Base-by-base conservation (phyloP, 1,140 invertebrate genomes). In the Piezodorus guildinii region DNA sequence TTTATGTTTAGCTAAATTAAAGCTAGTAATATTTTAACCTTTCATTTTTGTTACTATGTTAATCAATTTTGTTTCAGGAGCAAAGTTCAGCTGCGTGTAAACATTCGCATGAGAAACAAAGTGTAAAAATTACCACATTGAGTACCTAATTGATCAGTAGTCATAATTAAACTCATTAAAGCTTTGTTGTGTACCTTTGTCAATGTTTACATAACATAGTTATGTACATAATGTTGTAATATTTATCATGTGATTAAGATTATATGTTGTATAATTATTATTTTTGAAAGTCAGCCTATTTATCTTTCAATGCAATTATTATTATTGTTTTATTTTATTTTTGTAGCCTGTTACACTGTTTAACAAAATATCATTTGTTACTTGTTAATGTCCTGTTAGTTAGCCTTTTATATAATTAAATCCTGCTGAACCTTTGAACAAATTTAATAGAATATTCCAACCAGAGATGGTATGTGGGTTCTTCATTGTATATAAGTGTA, bases 21-120 rank as follows among this genome's bases (percentile, higher is more conserved):
- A 5, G 3, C 19, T 56, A 6, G 34, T 52, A 14, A 39, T 39
- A 3, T 1, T 17, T 4, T 58, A 58, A 21, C 6, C 9, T 59
- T 64, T 19, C 63, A 27, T 61, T 59, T 39, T 45, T 60, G 17
- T 62, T 62, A 23, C 2, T 5, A 23, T 56, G 15, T 23, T 27
- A 63, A 63, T 46, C 63, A 56, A 73, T 71, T 64, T 69, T 73
- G 71, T 76, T 76, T 68, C 72, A 78, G 79, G 80, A 73, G 81
- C 87, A 70, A 88, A 87, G 74, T 87, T 87, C 74, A 87, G 85
- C 77, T 87, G 85, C 75, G 85, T 88, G 67, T 87, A 79, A 72
- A 62, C 23, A 43, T 44, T n/a, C 16, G 34, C 3, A 16, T 17
- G 34, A 39, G 2, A 43, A 60, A 17, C 58, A 39, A 34, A 19